Evolutionary conservation across 2,888 invertebrate species (phyloP).

Genomic region (Epirrita christyi): DNA sequence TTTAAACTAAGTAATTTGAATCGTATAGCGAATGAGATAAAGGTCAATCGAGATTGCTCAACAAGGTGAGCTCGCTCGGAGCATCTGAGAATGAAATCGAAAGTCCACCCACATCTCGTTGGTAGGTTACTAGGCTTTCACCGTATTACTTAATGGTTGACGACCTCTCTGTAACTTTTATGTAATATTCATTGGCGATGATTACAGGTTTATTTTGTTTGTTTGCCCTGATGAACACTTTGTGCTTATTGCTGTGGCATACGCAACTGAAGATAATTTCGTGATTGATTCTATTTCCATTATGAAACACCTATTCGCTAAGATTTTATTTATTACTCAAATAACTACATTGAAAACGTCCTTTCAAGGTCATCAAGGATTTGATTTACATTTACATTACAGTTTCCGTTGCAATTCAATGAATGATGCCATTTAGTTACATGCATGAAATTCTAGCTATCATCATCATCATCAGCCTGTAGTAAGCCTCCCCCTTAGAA

Average conservation of each 20-base stretch:
- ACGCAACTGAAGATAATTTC: background rate
- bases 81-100: constrained; percentile 64
- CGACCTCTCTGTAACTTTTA: constrained; percentile 56
- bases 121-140: constrained; percentile 67
- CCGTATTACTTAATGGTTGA: constrained; percentile 66
- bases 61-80: constrained; percentile 39
- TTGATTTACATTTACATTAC: too few relatives aligned
- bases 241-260: constrained; percentile 7
- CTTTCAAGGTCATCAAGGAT: background rate
- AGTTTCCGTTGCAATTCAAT: background rate
- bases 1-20: constrained; percentile 27
- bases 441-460: too few relatives aligned
- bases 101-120: constrained; percentile 62
- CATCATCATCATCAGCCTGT: too few relatives aligned
- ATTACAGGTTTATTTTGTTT: constrained; percentile 38
- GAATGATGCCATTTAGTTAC: background rate
- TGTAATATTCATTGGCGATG: constrained; percentile 48
- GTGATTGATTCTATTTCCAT: too few relatives aligned
- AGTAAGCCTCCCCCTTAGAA: too few relatives aligned
- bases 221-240: constrained; percentile 34
- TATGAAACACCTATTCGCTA: too few relatives aligned
- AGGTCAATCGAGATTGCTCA: constrained; percentile 62
- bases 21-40: constrained; percentile 44
- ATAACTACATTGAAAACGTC: background rate
- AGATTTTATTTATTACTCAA: too few relatives aligned